These are phyloP conservation scores for Phylloscopus trochiloides DNA, from an alignment of 2,113 vertebrate species.

Conservation along the genomic window DNA sequence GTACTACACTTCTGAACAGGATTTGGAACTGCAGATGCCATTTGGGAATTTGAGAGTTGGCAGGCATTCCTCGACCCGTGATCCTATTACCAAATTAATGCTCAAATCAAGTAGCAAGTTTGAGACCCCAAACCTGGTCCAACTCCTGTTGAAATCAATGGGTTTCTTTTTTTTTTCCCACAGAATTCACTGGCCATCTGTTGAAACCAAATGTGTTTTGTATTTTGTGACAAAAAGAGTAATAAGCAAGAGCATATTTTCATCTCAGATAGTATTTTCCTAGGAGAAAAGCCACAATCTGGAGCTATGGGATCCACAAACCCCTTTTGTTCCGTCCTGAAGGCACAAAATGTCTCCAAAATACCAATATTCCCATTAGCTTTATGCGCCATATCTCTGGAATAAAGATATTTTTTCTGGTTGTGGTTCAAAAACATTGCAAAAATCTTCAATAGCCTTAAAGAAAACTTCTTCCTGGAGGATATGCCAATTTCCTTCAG, in stretches of 20 bases:
- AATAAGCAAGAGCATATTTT: neutral
- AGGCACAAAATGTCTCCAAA: neutral
- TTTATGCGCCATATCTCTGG: neutral
- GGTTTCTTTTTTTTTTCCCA: neutral
- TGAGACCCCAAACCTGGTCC: neutral
- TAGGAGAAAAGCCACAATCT: neutral
- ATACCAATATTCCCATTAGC: neutral
- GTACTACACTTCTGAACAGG: neutral
- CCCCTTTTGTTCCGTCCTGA: slow-evolving; percentile 2
- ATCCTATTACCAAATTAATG: neutral
- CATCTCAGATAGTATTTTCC: neutral
- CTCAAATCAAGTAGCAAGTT: neutral
- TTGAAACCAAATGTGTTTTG: slow-evolving; percentile 15
- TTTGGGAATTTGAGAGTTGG: neutral
- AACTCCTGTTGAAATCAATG: neutral
- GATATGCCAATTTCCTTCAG: neutral
- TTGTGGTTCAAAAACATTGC: neutral
- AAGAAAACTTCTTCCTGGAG: neutral
- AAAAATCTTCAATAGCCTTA: neutral
- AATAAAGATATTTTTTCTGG: neutral
- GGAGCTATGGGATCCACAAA: neutral
- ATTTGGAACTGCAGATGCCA: neutral
- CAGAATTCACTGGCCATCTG: neutral
- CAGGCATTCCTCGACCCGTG: neutral
- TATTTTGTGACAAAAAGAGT: neutral